Evolutionary conservation across 2,113 vertebrate genomes (phyloP).

Genomic region (Tragelaphus scriptus): DNA sequence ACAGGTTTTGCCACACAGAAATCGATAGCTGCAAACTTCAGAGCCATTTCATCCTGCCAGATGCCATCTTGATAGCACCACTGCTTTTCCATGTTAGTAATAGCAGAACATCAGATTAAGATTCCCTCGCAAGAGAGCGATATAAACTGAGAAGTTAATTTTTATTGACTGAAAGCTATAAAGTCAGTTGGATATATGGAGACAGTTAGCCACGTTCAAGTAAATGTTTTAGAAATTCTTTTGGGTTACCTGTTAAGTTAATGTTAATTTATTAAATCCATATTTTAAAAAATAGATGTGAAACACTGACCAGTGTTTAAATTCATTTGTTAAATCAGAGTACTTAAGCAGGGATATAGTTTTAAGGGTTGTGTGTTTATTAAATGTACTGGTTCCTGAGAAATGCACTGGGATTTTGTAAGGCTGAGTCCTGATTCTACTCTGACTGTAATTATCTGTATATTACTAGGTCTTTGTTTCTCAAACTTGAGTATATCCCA

Average conservation of each 20-base stretch:
- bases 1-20: not conserved
- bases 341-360: not conserved
- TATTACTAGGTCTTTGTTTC: not conserved
- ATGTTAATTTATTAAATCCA: not conserved
- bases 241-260: not conserved
- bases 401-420: not conserved
- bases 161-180: slow-evolving; percentile 52
- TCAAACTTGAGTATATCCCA: not conserved
- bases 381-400: not conserved
- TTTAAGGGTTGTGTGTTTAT: not conserved
- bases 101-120: slow-evolving; percentile 5
- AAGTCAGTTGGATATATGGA: slow-evolving; percentile 21
- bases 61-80: not conserved
- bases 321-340: not conserved
- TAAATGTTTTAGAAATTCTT: slow-evolving; percentile 2
- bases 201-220: not conserved
- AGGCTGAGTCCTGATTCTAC: not conserved
- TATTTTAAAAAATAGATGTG: not conserved
- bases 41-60: not conserved
- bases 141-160: slow-evolving; percentile 51
- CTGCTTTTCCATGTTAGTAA: not conserved
- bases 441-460: not conserved
- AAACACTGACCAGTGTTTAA: not conserved
- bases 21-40: not conserved
- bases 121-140: not conserved